phyloP scores from a whole-genome alignment of 35 echinoderm and acorn worm genomes.

The Ophioderma brevispina region DNA sequence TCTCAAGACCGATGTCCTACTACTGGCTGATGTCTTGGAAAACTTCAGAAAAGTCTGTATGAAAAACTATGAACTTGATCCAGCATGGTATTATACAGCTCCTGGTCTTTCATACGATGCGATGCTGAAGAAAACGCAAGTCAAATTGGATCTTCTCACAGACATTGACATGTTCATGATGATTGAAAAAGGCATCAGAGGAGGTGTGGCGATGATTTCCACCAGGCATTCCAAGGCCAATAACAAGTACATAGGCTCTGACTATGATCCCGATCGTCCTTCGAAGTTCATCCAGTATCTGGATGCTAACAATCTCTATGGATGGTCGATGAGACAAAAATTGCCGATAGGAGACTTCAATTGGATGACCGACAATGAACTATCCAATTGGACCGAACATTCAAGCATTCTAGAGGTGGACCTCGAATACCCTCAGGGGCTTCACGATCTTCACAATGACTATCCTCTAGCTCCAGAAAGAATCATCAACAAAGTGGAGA shows the following conservation, averaged over 20 bases:
- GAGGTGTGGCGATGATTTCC: not conserved
- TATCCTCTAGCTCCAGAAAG: constrained; percentile 5
- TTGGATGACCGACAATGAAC: not conserved
- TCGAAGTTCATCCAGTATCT: not conserved
- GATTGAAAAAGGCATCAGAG: not conserved
- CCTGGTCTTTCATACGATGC: not conserved
- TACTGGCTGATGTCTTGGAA: not conserved
- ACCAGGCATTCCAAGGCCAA: not conserved
- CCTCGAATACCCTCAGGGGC: not conserved
- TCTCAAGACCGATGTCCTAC: not conserved
- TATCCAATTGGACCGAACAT: not conserved
- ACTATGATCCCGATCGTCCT: not conserved
- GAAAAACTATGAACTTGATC: not conserved
- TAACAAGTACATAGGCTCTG: not conserved
- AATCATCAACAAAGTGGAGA: not conserved
- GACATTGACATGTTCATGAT: not conserved
- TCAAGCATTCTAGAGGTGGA: not conserved
- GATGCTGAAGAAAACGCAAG: not conserved
- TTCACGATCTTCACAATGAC: not conserved
- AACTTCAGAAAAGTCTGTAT: not conserved
- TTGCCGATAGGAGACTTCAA: not conserved
- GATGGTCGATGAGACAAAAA: constrained; percentile 2
- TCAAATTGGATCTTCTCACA: not conserved
- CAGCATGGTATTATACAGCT: not conserved
- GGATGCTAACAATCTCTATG: constrained; percentile 30